Evolutionary conservation across 2,113 vertebrate genomes (phyloP), one percentile per base, ranked within the genome.

Genomic region (Chaenocephalus aceratus): DNA sequence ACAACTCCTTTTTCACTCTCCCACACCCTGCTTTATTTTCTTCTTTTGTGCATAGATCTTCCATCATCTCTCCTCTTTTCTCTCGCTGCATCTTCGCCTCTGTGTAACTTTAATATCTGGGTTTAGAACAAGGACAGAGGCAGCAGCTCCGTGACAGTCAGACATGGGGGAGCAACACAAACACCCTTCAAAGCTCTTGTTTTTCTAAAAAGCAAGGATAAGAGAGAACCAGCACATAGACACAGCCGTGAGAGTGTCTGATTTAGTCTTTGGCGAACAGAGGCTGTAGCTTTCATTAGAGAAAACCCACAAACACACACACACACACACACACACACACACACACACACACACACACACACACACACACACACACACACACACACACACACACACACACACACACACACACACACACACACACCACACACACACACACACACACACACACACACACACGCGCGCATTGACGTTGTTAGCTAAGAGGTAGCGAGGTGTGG

Each of bases 151-250:
- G 86, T 79, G 89, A 88, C 88, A 87, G 86, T 78, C 82, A 87
- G 80, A 87, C 78, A 62, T 75, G 83, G 77, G 84, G 84, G 84
- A 89, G 83, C 84, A 88, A 85, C 87, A 90, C 85, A 88, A 92
- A 91, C 90, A 91, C 81, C 78, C 82, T 88, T 92, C 91, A 91
- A 91, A 91, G 86, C 49, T 61, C 36, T 30, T 80, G 77, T 88
- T 88, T 48, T 2, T 48, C 3, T 46, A 63, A 80, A 64, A 64
- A 86, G 86, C 71, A 44, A 81, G 76, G 83, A 88, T 85, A 51
- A 86, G 80, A 89, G 79, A 76, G 72, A 72, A 64, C 75, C 75
- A 45, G 80, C 69, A 48, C 84, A 66, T 26, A 82, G 72, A 84
- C 62, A 5, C 41, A 72, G 80, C 80, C 71, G 15, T 16, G 68